A percentile compares a stretch with the other conserved stretches of the same genome.
phyloP scores from a whole-genome alignment of 2,888 invertebrate species.

The Calameuta pallipes region DNA sequence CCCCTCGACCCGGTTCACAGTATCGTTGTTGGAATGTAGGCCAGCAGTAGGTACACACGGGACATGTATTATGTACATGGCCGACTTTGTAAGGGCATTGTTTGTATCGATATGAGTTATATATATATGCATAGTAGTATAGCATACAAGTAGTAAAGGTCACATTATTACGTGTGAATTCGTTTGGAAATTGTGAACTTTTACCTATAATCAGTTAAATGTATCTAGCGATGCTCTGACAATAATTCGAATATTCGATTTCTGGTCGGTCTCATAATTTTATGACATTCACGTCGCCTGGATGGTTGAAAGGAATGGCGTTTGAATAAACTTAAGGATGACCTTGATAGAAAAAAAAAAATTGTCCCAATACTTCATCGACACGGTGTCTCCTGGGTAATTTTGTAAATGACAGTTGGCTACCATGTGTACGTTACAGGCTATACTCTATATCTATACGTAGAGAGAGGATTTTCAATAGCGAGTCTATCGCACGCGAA shows the following conservation, averaged over 20 bases:
- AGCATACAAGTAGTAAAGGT: neutral
- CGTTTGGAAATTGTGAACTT: neutral
- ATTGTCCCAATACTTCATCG: neutral
- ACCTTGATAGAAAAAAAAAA: neutral
- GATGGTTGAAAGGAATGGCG: neutral
- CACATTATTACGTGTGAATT: neutral
- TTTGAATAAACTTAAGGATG: neutral
- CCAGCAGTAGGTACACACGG: slow-evolving; percentile 29
- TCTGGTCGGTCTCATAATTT: neutral
- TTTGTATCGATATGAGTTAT: slow-evolving; percentile 16
- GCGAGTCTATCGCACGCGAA: neutral
- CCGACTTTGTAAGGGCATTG: slow-evolving; percentile 35
- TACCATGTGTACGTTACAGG: neutral
- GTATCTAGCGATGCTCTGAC: neutral
- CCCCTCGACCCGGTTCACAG: slow-evolving; percentile 30
- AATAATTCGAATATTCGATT: neutral
- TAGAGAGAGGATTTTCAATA: neutral
- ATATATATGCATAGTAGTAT: neutral
- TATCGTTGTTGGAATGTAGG: slow-evolving; percentile 35
- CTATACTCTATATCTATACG: neutral
- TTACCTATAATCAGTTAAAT: neutral
- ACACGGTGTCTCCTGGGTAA: neutral
- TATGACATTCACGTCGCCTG: neutral
- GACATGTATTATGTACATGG: slow-evolving; percentile 24
- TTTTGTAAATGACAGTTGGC: neutral